phyloP scores from a whole-genome alignment of 2,113 vertebrate genomes.

The Calidris pugnax region DNA sequence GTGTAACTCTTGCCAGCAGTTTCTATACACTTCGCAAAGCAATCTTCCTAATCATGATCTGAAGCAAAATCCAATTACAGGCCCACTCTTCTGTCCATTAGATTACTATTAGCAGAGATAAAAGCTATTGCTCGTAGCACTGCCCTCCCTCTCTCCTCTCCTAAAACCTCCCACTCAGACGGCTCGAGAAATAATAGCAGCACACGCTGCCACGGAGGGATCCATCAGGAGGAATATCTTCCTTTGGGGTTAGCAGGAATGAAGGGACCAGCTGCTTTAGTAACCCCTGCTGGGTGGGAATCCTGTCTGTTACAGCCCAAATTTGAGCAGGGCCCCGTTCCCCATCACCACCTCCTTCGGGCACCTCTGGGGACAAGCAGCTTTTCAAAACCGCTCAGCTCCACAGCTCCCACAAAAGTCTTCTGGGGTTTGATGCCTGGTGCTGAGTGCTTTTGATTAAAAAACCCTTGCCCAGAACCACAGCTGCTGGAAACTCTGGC shows the following conservation, averaged over 20 bases:
- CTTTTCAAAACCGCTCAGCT: not conserved
- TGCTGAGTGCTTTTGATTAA: not conserved
- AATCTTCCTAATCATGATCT: conserved; percentile 27
- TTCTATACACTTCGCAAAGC: not conserved
- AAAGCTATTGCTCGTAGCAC: conserved; percentile 9
- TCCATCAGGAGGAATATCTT: not conserved
- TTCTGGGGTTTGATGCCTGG: not conserved
- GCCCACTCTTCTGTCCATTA: conserved; percentile 37
- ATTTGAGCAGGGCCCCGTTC: not conserved
- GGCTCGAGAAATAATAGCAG: not conserved
- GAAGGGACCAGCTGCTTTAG: not conserved
- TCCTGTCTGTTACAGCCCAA: not conserved
- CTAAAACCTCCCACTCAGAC: conserved; percentile 9
- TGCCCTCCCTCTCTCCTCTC: not conserved
- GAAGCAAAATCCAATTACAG: conserved; percentile 43
- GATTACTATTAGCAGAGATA: conserved; percentile 30
- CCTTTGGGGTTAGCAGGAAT: not conserved
- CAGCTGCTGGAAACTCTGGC: not conserved
- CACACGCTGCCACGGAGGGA: not conserved
- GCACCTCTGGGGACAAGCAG: not conserved
- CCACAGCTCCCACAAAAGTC: not conserved
- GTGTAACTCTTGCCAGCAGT: not conserved
- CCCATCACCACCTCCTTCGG: not conserved
- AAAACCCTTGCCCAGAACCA: not conserved
- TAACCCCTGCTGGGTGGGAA: not conserved